Evolutionary conservation across 1,140 invertebrate species (phyloP).

Genomic region (Tetraneura akinire): DNA sequence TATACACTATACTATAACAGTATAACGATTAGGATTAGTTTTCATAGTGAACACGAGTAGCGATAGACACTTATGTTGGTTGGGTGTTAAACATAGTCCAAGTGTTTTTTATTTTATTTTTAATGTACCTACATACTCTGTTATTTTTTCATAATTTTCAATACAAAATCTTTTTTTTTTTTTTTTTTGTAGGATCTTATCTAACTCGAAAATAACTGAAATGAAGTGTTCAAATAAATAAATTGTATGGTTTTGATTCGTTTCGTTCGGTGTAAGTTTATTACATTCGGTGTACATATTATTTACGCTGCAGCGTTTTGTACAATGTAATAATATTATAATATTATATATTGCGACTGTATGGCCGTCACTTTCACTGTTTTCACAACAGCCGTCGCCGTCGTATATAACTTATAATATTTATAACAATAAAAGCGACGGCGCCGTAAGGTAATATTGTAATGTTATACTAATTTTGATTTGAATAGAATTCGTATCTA

Average conservation of each 20-base stretch:
- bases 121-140: no score
- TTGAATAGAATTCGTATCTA: neutral
- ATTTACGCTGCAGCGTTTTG: neutral
- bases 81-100: no score
- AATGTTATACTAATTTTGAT: neutral
- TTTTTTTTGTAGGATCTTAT: no score
- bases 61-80: no score
- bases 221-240: neutral
- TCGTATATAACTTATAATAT: neutral
- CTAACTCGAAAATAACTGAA: no score
- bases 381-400: conserved; percentile 38
- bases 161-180: no score
- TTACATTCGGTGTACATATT: no score
- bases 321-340: neutral
- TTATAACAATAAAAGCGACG: conserved; percentile 34
- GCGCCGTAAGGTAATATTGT: neutral
- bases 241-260: conserved; percentile 5
- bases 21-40: no score
- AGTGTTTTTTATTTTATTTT: no score
- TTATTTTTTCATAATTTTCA: no score
- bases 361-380: conserved; percentile 44
- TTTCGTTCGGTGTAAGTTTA: neutral
- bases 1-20: no score
- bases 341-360: neutral
- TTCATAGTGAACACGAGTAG: no score